Percentiles rank a stretch among this genome's conserved stretches.
Evolutionary conservation across 2,797 vertebrate species (phyloP).

Genomic region (Hoplostethus mediterraneus): DNA sequence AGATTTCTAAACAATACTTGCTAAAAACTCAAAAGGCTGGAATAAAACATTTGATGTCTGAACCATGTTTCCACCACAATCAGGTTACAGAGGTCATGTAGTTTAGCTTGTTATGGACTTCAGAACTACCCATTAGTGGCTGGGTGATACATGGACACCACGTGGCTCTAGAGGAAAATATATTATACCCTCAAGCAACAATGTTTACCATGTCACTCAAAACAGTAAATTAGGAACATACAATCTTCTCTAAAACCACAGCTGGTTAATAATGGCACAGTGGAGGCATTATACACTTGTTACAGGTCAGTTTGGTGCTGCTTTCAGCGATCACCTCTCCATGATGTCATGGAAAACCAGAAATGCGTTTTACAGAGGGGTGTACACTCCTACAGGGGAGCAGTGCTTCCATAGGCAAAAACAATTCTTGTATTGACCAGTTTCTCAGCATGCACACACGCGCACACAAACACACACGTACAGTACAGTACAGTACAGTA

Average conservation of each 20-base stretch:
- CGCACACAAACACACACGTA: neutral
- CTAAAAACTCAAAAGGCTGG: neutral
- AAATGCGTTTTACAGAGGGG: conserved; percentile 60
- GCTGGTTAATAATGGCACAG: conserved; percentile 13
- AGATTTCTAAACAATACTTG: neutral
- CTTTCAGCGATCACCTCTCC: conserved; percentile 63
- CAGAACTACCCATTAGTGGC: conserved; percentile 47
- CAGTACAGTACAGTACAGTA: neutral
- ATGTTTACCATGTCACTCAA: conserved; percentile 17
- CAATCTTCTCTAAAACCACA: conserved; percentile 15
- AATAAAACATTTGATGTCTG: conserved; percentile 21
- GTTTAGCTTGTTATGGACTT: conserved; percentile 67
- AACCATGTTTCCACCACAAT: conserved; percentile 36
- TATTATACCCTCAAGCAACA: neutral
- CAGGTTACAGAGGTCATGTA: conserved; percentile 58
- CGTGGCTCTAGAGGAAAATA: conserved; percentile 48
- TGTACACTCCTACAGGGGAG: conserved; percentile 63
- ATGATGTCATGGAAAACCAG: conserved; percentile 82
- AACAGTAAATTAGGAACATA: neutral
- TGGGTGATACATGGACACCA: conserved; percentile 36
- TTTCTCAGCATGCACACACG: conserved; percentile 33
- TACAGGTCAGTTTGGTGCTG: conserved; percentile 47
- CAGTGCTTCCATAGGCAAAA: conserved; percentile 50
- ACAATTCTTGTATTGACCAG: conserved; percentile 43
- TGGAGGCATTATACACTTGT: neutral